These are phyloP conservation scores for Acleris laterana DNA, from an alignment of 2,888 invertebrate species.

Conservation along the genomic window DNA sequence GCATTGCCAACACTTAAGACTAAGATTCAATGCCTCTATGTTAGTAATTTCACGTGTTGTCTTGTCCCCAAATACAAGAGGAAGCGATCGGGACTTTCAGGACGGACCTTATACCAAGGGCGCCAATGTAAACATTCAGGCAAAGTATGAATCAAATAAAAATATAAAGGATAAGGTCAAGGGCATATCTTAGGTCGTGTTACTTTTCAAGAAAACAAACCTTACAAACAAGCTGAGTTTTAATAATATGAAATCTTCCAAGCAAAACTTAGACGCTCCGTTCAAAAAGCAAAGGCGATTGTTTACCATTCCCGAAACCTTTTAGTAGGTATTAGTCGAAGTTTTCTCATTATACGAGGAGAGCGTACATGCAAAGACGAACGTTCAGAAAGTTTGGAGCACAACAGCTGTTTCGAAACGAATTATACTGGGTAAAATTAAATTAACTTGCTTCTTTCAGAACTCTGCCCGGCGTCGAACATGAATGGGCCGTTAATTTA, in stretches of 20 bases:
- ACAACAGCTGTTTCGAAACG: conserved; percentile 31
- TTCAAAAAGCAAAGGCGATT: conserved; percentile 16
- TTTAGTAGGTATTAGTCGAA: conserved; percentile 27
- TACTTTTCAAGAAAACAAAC: background rate
- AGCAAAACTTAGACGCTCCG: conserved; percentile 19
- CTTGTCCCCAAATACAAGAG: too few relatives aligned
- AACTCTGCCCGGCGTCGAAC: conserved; percentile 1
- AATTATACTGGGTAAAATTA: conserved; percentile 29
- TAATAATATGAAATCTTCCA: conserved; percentile 17
- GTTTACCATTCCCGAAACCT: conserved; percentile 28
- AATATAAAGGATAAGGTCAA: background rate
- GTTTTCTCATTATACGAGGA: conserved; percentile 34
- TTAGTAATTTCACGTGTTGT: too few relatives aligned
- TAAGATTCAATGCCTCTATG: too few relatives aligned
- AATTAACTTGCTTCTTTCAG: conserved; percentile 25
- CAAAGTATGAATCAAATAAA: too few relatives aligned
- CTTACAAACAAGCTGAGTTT: conserved; percentile 9
- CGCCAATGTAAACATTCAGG: background rate
- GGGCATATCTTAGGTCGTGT: background rate
- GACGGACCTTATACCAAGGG: background rate
- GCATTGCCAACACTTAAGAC: too few relatives aligned
- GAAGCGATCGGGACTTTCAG: too few relatives aligned
- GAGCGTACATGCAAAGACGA: conserved; percentile 23
- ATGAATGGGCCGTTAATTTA: conserved; percentile 26
- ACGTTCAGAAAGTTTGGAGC: conserved; percentile 19